A percentile compares a stretch with the other conserved stretches of the same genome.
These are phyloP conservation scores for Lysiphlebus fabarum DNA, from an alignment of 1,140 invertebrate genomes.

Conservation along the genomic window DNA sequence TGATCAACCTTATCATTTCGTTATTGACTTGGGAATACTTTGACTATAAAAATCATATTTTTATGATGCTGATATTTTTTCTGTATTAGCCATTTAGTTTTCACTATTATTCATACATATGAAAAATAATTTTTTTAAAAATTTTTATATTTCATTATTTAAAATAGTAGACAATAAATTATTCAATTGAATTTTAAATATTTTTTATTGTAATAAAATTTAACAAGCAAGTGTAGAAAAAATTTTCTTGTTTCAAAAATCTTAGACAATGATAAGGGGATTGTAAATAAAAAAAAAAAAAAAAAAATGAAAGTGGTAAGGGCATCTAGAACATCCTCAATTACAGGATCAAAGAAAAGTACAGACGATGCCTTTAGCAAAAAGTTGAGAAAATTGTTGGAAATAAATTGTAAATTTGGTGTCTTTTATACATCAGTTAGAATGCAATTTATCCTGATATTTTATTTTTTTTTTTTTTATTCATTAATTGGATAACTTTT, in stretches of 20 bases:
- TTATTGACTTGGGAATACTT: conserved; percentile 33
- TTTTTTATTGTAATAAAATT: not conserved
- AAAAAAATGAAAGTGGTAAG: too few species aligned
- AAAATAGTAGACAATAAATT: too few species aligned
- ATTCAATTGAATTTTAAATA: not conserved
- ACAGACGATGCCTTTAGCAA: conserved; percentile 16
- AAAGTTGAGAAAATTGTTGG: not conserved
- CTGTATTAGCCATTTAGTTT: conserved; percentile 34
- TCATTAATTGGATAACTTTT: conserved; percentile 22
- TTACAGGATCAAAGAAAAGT: conserved; percentile 42
- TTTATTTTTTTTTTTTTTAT: too few species aligned
- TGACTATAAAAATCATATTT: conserved; percentile 31
- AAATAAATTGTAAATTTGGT: conserved; percentile 14
- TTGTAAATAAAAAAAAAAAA: too few species aligned
- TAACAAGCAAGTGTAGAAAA: too few species aligned
- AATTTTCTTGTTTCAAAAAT: not conserved
- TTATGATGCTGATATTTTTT: conserved; percentile 24
- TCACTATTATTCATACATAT: not conserved
- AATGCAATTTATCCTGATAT: conserved; percentile 16
- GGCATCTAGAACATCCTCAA: conserved; percentile 33
- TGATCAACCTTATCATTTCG: conserved; percentile 28
- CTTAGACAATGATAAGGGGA: not conserved
- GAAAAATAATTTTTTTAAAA: too few species aligned
- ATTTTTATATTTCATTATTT: too few species aligned
- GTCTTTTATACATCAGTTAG: conserved; percentile 15